phyloP scores from a whole-genome alignment of 2,888 invertebrate genomes.

The Drosophila melanosoma region DNA sequence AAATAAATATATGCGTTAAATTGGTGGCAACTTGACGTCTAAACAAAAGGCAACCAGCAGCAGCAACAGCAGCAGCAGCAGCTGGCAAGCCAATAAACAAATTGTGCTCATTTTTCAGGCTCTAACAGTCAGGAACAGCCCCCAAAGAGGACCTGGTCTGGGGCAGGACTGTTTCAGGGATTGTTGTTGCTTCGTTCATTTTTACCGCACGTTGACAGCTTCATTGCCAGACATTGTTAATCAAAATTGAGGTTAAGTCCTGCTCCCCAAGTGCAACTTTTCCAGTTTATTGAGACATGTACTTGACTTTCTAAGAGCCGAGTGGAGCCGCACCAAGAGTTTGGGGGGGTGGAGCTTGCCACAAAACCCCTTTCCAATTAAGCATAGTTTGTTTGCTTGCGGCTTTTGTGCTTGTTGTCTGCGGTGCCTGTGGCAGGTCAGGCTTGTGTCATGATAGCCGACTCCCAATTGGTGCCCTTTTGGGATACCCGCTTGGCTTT shows the following conservation, averaged over 20 bases:
- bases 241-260: constrained; percentile 80
- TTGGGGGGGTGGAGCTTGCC: constrained; percentile 4
- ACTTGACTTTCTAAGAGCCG: constrained; percentile 54
- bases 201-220: constrained; percentile 75
- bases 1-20: constrained; percentile 63
- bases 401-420: constrained; percentile 31
- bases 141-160: constrained; percentile 11
- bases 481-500: constrained; percentile 21
- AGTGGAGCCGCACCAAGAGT: constrained; percentile 5
- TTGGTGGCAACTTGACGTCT: constrained; percentile 31
- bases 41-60: constrained; percentile 39
- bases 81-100: constrained; percentile 64
- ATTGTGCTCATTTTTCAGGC: constrained; percentile 75
- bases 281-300: constrained; percentile 69
- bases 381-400: constrained; percentile 65
- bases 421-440: constrained; percentile 57
- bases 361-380: constrained; percentile 63
- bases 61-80: constrained; percentile 34
- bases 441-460: constrained; percentile 22
- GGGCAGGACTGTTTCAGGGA: background rate
- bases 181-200: constrained; percentile 3
- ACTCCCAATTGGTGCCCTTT: constrained; percentile 6
- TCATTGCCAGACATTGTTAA: constrained; percentile 80
- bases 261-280: constrained; percentile 61
- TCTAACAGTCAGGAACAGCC: constrained; percentile 14